Evolutionary conservation across 2,888 invertebrate genomes (phyloP).

Genomic region (Drosophila crucigera): DNA sequence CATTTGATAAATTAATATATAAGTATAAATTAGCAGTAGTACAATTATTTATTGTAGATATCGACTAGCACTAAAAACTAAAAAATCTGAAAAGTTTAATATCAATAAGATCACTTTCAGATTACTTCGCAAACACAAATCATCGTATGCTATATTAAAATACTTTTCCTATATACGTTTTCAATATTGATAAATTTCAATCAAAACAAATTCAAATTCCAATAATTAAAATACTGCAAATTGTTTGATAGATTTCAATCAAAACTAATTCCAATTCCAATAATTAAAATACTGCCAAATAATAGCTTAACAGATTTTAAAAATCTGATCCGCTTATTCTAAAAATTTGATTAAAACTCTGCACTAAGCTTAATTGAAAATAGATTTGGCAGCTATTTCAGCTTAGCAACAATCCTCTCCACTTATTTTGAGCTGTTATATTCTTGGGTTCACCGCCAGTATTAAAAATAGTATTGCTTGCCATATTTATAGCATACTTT

Average conservation of each 20-base stretch:
- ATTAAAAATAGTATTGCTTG: not conserved
- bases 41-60: not conserved
- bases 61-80: too few relatives aligned
- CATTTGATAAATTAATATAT: not conserved
- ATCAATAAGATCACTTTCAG: not conserved
- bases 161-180: not conserved
- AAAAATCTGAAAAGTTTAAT: not conserved
- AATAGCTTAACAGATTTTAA: not conserved
- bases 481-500: conserved; percentile 1
- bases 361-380: not conserved
- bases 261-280: not conserved
- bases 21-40: not conserved
- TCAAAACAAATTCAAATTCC: not conserved
- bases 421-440: not conserved
- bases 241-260: not conserved
- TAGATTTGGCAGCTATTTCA: not conserved
- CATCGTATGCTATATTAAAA: not conserved
- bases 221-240: not conserved
- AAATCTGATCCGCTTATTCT: not conserved
- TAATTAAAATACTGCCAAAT: not conserved
- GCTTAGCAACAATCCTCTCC: not conserved
- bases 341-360: not conserved
- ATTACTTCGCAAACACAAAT: not conserved
- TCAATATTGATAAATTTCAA: not conserved
- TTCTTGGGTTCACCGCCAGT: too few relatives aligned